Evolutionary conservation across 2,888 invertebrate genomes (phyloP).

Genomic region (Trissoscelio sp.): DNA sequence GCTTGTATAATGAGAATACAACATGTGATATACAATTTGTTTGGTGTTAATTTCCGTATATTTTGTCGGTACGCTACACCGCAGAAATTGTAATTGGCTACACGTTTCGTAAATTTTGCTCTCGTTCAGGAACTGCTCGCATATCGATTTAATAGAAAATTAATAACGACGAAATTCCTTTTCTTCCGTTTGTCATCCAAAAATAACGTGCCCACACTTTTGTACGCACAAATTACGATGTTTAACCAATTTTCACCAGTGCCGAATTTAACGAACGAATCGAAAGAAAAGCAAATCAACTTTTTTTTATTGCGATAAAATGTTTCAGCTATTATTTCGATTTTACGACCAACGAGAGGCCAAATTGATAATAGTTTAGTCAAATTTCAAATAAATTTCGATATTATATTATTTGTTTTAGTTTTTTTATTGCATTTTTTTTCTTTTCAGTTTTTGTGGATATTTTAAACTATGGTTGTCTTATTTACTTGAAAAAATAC

Average conservation of each 20-base stretch:
- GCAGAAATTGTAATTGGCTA: slow-evolving; percentile 47
- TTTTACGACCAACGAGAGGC: too few relatives aligned
- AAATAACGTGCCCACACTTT: neutral
- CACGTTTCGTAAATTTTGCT: slow-evolving; percentile 27
- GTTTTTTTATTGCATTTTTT: too few relatives aligned
- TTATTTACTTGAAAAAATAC: too few relatives aligned
- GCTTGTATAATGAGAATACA: slow-evolving; percentile 65
- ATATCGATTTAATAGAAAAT: slow-evolving; percentile 46
- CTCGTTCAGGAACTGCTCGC: slow-evolving; percentile 20
- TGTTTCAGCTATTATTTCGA: too few relatives aligned
- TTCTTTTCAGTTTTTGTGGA: too few relatives aligned
- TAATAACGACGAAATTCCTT: slow-evolving; percentile 24
- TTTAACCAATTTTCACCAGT: neutral
- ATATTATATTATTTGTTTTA: too few relatives aligned
- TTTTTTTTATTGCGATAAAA: too few relatives aligned
- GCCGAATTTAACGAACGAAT: too few relatives aligned
- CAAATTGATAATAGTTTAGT: too few relatives aligned
- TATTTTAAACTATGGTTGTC: too few relatives aligned
- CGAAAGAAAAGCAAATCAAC: neutral
- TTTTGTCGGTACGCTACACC: slow-evolving; percentile 9
- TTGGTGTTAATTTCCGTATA: slow-evolving; percentile 42
- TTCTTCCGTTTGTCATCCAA: slow-evolving; percentile 8
- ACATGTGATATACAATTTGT: slow-evolving; percentile 41
- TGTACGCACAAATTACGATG: neutral
- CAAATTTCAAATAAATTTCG: too few relatives aligned